These are phyloP conservation scores for Sclerodermus sp. DNA, from an alignment of 2,888 invertebrate genomes.

Conservation along the genomic window DNA sequence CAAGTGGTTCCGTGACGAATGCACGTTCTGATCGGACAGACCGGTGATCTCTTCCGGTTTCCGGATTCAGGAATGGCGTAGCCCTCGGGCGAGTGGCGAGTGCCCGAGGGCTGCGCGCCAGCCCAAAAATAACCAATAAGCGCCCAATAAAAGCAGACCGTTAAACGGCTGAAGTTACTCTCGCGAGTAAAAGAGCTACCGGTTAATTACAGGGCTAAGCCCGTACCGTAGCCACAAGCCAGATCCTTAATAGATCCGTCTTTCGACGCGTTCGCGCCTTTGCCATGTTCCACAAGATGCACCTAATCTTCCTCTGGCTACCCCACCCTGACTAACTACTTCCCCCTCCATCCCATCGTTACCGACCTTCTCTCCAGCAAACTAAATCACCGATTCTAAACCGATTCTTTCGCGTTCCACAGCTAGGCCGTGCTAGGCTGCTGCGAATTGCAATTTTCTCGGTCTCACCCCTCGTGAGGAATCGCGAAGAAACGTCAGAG, in stretches of 20 bases:
- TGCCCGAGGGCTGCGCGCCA: constrained; percentile 21
- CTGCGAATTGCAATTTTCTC: too few species aligned
- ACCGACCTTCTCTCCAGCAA: too few species aligned
- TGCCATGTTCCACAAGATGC: too few species aligned
- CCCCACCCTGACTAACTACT: too few species aligned
- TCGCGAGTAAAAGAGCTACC: constrained; percentile 41
- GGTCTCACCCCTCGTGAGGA: too few species aligned
- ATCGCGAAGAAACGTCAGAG: background rate
- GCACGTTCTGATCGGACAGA: background rate
- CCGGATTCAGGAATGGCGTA: constrained; percentile 30
- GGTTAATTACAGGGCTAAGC: constrained; percentile 57
- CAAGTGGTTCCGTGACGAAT: background rate
- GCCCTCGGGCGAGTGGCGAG: constrained; percentile 29
- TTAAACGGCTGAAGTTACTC: constrained; percentile 37
- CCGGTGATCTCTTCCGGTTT: constrained; percentile 40
- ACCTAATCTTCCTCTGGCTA: too few species aligned
- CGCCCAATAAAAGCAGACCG: constrained; percentile 52
- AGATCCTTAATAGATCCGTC: constrained; percentile 51
- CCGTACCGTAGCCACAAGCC: constrained; percentile 32
- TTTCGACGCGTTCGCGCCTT: constrained; percentile 29
- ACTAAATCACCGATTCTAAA: too few species aligned
- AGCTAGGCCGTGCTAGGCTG: too few species aligned
- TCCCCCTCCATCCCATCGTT: too few species aligned
- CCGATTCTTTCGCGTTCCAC: too few species aligned
- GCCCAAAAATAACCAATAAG: constrained; percentile 55